These are phyloP conservation scores for Oncorhynchus mykiss DNA, from an alignment of 2,113 vertebrate genomes.

Conservation along the genomic window DNA sequence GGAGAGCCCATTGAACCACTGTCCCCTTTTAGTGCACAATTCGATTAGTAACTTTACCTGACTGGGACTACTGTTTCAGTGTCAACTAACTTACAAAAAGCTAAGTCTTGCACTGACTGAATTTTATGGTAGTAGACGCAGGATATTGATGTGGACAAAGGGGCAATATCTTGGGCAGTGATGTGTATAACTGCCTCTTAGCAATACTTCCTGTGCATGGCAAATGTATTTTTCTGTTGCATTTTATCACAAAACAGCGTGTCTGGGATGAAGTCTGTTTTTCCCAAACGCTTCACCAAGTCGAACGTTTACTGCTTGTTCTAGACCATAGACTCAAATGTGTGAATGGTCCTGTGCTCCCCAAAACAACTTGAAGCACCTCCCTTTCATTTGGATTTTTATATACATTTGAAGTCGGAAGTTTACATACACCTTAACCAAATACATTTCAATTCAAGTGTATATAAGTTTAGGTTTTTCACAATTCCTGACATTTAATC, in stretches of 20 bases:
- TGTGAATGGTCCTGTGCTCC: slow-evolving; percentile 11
- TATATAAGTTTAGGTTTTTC: no score
- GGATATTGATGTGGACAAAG: slow-evolving; percentile 28
- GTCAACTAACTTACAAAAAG: slow-evolving; percentile 9
- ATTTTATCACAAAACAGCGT: slow-evolving; percentile 36
- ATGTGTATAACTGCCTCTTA: slow-evolving; percentile 54
- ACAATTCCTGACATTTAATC: no score
- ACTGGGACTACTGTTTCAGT: slow-evolving; percentile 7
- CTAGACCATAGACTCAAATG: slow-evolving; percentile 24
- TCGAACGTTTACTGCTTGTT: slow-evolving; percentile 40
- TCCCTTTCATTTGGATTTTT: slow-evolving; percentile 19
- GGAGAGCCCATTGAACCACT: slow-evolving; percentile 11
- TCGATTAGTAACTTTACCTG: slow-evolving; percentile 19
- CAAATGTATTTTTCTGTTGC: slow-evolving; percentile 36
- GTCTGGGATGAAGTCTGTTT: slow-evolving; percentile 15
- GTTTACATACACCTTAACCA: no score
- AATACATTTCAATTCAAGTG: no score
- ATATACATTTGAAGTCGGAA: not conserved
- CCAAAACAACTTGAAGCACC: slow-evolving; percentile 14
- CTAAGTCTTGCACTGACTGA: not conserved
- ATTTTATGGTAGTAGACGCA: not conserved
- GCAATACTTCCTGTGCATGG: slow-evolving; percentile 68
- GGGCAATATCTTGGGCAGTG: slow-evolving; percentile 1
- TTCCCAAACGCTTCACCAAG: not conserved
- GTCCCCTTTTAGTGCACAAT: slow-evolving; percentile 20